Evolutionary conservation across 2,888 invertebrate genomes (phyloP).

Genomic region (Aplocera efformata): DNA sequence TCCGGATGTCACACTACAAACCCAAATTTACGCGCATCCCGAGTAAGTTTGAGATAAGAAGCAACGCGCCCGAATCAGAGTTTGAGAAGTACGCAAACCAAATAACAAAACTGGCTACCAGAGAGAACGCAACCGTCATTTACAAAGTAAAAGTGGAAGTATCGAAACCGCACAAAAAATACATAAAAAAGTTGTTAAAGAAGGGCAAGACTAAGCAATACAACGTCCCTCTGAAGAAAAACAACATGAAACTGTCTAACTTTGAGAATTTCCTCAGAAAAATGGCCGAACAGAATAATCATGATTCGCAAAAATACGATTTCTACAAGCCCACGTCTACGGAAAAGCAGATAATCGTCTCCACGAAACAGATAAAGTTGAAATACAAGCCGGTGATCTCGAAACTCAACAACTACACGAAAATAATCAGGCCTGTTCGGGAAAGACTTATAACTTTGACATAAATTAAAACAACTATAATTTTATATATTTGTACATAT

Average conservation of each 20-base stretch:
- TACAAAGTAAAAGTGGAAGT: slow-evolving; percentile 59
- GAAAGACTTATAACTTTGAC: slow-evolving; percentile 52
- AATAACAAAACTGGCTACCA: slow-evolving; percentile 48
- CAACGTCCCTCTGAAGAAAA: slow-evolving; percentile 63
- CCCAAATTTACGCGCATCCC: slow-evolving; percentile 50
- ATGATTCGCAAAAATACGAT: slow-evolving; percentile 30
- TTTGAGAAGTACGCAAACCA: slow-evolving; percentile 51
- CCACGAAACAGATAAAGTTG: slow-evolving; percentile 41
- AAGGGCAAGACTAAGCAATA: slow-evolving; percentile 50
- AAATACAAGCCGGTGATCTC: slow-evolving; percentile 61
- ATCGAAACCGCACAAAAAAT: slow-evolving; percentile 25
- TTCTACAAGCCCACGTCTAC: slow-evolving; percentile 38
- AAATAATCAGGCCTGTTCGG: slow-evolving; percentile 53
- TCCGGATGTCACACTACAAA: slow-evolving; percentile 31
- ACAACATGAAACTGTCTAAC: slow-evolving; percentile 64
- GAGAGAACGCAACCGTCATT: slow-evolving; percentile 46
- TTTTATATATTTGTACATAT: slow-evolving; percentile 21
- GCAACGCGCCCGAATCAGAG: slow-evolving; percentile 34
- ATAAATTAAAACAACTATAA: slow-evolving; percentile 6
- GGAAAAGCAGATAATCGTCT: slow-evolving; percentile 30
- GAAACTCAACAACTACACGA: slow-evolving; percentile 50
- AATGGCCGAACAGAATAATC: slow-evolving; percentile 45
- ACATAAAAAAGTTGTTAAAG: slow-evolving; percentile 10
- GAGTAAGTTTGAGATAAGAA: slow-evolving; percentile 47
- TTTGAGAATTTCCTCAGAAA: slow-evolving; percentile 59